Evolutionary conservation across 2,888 invertebrate species (phyloP).

Genomic region (Lasioglossum pauxillum): DNA sequence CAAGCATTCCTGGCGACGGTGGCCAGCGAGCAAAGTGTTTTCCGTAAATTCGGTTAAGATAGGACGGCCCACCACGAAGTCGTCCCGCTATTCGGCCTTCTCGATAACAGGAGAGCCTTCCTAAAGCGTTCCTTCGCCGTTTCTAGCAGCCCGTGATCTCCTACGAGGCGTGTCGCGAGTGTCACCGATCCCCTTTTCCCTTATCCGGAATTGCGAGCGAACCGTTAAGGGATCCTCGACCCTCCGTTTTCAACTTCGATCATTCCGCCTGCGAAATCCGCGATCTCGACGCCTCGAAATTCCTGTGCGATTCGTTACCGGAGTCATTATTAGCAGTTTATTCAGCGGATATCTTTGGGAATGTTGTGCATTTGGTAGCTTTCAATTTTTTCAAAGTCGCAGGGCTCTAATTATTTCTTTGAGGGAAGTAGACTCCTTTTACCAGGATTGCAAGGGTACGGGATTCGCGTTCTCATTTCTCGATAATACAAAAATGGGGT

Average conservation of each 20-base stretch:
- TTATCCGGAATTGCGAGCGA: not conserved
- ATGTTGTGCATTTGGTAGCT: too few species aligned
- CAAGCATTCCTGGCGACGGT: constrained; percentile 76
- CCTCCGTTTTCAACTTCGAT: not conserved
- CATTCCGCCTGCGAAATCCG: not conserved
- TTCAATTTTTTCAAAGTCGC: too few species aligned
- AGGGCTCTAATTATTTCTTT: too few species aligned
- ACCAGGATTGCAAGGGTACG: too few species aligned
- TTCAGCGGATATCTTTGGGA: too few species aligned
- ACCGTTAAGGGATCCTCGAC: not conserved
- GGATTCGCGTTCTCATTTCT: too few species aligned
- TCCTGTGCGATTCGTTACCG: not conserved
- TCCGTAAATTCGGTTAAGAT: constrained; percentile 80
- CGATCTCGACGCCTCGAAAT: not conserved
- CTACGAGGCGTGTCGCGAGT: not conserved
- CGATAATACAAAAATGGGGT: too few species aligned
- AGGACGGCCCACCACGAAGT: constrained; percentile 72
- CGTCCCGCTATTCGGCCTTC: constrained; percentile 44
- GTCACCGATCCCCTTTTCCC: not conserved
- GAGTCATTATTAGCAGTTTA: too few species aligned
- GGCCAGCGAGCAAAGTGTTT: constrained; percentile 74
- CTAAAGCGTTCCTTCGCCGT: not conserved
- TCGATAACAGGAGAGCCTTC: constrained; percentile 37
- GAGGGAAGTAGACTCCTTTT: too few species aligned
- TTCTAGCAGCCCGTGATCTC: not conserved